Conservation (phyloP, 2,888 invertebrate species). For the Thecocarcelia acutangulata region DNA sequence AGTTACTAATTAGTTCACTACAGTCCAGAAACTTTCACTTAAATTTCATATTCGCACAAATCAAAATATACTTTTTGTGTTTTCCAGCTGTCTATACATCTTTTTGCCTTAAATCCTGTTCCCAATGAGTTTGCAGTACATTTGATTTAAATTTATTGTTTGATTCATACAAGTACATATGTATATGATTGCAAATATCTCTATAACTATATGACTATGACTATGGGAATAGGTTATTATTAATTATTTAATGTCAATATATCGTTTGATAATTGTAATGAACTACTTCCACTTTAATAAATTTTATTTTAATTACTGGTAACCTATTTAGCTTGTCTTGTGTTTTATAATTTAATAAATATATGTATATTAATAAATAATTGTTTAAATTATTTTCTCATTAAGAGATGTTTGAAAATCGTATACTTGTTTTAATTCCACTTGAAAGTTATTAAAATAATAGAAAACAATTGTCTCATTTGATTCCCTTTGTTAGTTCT, state of each 20-base stretch:
- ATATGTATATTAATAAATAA: conserved; percentile 23
- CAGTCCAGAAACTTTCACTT: no score
- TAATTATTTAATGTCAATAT: not conserved
- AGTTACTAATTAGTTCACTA: no score
- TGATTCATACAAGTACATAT: not conserved
- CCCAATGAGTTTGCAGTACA: no score
- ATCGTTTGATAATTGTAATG: conserved; percentile 6
- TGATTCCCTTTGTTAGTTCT: not conserved
- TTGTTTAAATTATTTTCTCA: conserved; percentile 7
- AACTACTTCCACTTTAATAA: conserved; percentile 16
- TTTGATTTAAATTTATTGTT: not conserved
- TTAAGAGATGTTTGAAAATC: conserved; percentile 22
- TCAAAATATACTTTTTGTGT: no score
- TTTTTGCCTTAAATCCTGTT: no score
- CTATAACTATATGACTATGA: conserved; percentile 8
- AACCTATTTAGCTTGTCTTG: not conserved
- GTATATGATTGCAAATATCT: not conserved
- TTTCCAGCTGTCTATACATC: no score
- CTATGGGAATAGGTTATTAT: not conserved
- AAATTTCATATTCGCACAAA: no score
- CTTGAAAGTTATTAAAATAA: conserved; percentile 9
- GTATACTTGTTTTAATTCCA: conserved; percentile 41
- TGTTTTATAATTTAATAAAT: conserved; percentile 8
- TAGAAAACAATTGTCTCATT: conserved; percentile 12
- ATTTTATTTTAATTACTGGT: conserved; percentile 17